Conservation (phyloP, 2,797 vertebrate species). For the Phrynocephalus guinanensis region DNA sequence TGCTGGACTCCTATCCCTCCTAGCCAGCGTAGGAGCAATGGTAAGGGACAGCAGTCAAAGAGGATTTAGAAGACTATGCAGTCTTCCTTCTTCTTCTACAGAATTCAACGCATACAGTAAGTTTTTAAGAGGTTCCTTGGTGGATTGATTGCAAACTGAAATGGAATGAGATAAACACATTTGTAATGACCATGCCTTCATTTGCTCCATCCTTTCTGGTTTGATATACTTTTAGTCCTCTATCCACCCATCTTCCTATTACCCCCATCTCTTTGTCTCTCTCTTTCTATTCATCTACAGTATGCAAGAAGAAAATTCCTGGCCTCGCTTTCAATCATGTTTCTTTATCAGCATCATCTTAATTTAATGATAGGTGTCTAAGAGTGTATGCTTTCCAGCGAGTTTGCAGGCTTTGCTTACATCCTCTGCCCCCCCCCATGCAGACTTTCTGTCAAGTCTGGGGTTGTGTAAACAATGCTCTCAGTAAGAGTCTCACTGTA, state of each 20-base stretch:
- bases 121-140: neutral
- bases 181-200: neutral
- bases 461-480: slow-evolving; percentile 38
- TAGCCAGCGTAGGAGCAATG: neutral
- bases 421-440: slow-evolving; percentile 34
- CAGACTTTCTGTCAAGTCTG: slow-evolving; percentile 44
- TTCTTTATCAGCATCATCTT: slow-evolving; percentile 20
- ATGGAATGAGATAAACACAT: neutral
- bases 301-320: neutral
- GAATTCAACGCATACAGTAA: neutral
- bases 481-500: slow-evolving; percentile 61
- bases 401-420: slow-evolving; percentile 26
- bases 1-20: neutral
- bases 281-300: no score
- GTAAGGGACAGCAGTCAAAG: no score
- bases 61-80: neutral
- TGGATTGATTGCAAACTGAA: neutral
- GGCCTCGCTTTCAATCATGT: neutral
- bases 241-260: neutral
- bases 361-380: slow-evolving; percentile 35
- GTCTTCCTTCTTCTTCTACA: neutral
- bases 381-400: slow-evolving; percentile 15
- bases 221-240: neutral
- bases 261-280: no score
- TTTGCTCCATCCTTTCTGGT: neutral